phyloP scores from a whole-genome alignment of 2,888 invertebrate genomes.

The Ophion costatus region DNA sequence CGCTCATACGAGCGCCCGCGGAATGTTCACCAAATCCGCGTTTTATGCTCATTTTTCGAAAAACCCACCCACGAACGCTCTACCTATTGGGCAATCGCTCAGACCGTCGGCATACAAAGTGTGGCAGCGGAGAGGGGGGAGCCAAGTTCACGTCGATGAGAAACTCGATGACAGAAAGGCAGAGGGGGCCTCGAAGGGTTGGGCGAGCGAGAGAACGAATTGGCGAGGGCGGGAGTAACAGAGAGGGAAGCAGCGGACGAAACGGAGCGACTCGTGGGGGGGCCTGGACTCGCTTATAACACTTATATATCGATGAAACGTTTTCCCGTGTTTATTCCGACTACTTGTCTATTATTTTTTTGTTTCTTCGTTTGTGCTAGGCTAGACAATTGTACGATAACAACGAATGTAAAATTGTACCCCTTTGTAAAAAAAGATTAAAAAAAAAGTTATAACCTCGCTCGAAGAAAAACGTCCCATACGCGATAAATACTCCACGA shows the following conservation, averaged over 20 bases:
- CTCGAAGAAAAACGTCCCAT: conserved; percentile 67
- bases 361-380: conserved; percentile 68
- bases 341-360: conserved; percentile 73
- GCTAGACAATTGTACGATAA: conserved; percentile 64
- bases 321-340: conserved; percentile 74
- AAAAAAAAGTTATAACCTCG: conserved; percentile 60
- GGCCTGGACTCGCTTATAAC: conserved; percentile 34
- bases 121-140: not conserved
- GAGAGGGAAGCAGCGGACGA: conserved; percentile 24
- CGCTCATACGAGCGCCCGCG: not conserved
- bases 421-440: conserved; percentile 16
- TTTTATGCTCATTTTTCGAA: not conserved
- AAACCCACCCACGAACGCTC: not conserved
- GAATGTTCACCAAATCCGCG: not conserved
- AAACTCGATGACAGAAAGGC: not conserved
- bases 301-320: conserved; percentile 74
- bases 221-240: conserved; percentile 9
- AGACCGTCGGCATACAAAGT: not conserved
- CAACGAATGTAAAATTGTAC: conserved; percentile 13
- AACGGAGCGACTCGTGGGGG: conserved; percentile 39
- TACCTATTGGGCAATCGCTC: not conserved
- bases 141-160: not conserved
- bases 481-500: conserved; percentile 67
- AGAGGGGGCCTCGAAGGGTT: not conserved
- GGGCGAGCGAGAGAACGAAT: not conserved